These are phyloP conservation scores for Ammospiza nelsoni DNA, from an alignment of 2,113 vertebrate species.

Conservation along the genomic window DNA sequence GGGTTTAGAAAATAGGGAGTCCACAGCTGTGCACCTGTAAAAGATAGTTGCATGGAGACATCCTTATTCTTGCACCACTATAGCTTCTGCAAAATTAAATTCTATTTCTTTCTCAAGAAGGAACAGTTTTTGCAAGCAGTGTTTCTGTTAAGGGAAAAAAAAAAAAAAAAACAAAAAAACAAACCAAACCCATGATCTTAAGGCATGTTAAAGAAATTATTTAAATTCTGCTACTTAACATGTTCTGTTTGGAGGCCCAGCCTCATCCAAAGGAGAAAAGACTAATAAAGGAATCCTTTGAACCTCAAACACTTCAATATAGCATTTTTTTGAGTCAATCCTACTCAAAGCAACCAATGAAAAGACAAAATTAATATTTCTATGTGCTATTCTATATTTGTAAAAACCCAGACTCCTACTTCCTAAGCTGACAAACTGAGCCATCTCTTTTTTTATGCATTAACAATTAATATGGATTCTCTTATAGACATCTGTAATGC, in stretches of 20 bases:
- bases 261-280: neutral
- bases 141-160: neutral
- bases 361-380: slow-evolving; percentile 30
- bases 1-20: neutral
- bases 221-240: neutral
- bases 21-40: neutral
- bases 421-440: slow-evolving; percentile 61
- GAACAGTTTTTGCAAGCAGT: neutral
- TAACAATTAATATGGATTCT: slow-evolving; percentile 77
- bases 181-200: neutral
- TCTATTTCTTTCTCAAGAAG: neutral
- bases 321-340: neutral
- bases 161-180: neutral
- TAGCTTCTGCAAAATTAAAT: neutral
- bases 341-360: slow-evolving; percentile 9
- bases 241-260: neutral
- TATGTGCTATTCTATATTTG: slow-evolving; percentile 4
- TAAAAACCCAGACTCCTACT: slow-evolving; percentile 31
- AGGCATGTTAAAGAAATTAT: neutral
- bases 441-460: slow-evolving; percentile 62
- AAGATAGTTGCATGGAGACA: neutral
- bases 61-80: neutral
- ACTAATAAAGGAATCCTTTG: neutral
- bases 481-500: slow-evolving; percentile 76
- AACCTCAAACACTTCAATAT: neutral